A percentile compares a stretch with the other conserved stretches of the same genome.
Conservation (phyloP, 2,888 invertebrate species). For the Ectropis crepuscularia region DNA sequence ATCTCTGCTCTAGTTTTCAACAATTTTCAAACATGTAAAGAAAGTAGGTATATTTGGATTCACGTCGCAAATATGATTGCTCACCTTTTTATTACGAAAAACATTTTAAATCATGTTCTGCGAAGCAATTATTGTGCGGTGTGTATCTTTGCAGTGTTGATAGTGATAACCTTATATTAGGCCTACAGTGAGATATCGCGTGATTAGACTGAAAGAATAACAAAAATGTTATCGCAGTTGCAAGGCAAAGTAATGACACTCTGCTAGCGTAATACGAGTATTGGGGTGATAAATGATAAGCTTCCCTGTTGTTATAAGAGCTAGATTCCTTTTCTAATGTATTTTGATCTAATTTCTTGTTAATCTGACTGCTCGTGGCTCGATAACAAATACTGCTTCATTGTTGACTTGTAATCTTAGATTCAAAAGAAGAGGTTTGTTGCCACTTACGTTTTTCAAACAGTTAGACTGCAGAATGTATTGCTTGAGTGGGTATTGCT, state of each 20-base stretch:
- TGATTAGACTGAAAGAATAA: constrained; percentile 50
- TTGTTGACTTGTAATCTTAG: too few species aligned
- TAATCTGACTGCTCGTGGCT: too few species aligned
- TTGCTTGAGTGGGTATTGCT: too few species aligned
- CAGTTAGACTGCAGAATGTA: too few species aligned
- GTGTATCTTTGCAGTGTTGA: constrained; percentile 36
- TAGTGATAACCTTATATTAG: constrained; percentile 45
- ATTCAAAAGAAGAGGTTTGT: too few species aligned
- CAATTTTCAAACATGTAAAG: neutral
- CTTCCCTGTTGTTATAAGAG: constrained; percentile 1
- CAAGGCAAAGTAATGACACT: constrained; percentile 37
- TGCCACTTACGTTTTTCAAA: too few species aligned
- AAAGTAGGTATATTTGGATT: neutral
- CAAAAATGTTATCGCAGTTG: constrained; percentile 43
- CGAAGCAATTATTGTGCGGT: constrained; percentile 13
- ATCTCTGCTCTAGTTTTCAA: constrained; percentile 8
- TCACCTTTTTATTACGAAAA: constrained; percentile 16
- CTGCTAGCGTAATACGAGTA: constrained; percentile 18
- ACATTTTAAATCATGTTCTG: constrained; percentile 15
- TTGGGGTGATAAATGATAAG: constrained; percentile 27
- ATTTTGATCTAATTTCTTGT: too few species aligned
- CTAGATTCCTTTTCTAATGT: neutral
- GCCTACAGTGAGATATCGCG: constrained; percentile 32
- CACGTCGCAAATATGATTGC: neutral
- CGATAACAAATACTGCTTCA: too few species aligned